Conservation (phyloP, 2,888 invertebrate genomes). For the Pemphredon lugubris region DNA sequence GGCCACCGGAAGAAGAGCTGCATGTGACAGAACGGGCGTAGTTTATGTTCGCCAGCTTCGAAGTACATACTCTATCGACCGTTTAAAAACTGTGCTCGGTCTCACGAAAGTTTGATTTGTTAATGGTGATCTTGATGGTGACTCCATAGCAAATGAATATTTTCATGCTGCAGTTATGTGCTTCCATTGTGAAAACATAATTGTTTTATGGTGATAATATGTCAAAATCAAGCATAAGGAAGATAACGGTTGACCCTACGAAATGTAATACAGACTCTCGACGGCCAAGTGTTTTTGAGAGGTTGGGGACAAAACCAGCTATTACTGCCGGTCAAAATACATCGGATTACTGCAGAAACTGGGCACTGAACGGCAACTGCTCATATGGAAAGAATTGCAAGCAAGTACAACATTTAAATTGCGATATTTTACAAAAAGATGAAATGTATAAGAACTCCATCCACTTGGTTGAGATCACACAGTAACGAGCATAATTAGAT, state of each 20-base stretch:
- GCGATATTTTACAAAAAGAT: neutral
- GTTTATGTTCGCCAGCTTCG: neutral
- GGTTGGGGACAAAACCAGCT: constrained; percentile 89
- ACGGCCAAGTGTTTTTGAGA: constrained; percentile 91
- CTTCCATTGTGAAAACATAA: constrained; percentile 77
- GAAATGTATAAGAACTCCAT: neutral
- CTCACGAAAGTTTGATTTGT: constrained; percentile 20
- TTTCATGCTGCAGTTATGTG: constrained; percentile 77
- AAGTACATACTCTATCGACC: neutral
- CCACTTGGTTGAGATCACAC: neutral
- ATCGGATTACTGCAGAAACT: constrained; percentile 88
- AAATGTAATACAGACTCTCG: constrained; percentile 85
- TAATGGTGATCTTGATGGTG: constrained; percentile 55
- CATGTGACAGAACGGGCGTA: too few species aligned
- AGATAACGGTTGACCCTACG: constrained; percentile 89
- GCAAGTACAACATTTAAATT: constrained; percentile 75
- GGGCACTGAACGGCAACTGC: constrained; percentile 90
- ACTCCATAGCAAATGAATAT: constrained; percentile 59
- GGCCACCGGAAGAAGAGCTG: too few species aligned
- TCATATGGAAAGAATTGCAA: constrained; percentile 90
- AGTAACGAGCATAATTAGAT: constrained; percentile 9
- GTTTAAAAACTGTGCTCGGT: constrained; percentile 7
- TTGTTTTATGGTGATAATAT: constrained; percentile 82
- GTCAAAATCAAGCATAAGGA: constrained; percentile 88
- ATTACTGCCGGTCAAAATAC: constrained; percentile 82